These are phyloP conservation scores for Drosophila kepulauana DNA, from an alignment of 1,140 invertebrate species.

Conservation along the genomic window DNA sequence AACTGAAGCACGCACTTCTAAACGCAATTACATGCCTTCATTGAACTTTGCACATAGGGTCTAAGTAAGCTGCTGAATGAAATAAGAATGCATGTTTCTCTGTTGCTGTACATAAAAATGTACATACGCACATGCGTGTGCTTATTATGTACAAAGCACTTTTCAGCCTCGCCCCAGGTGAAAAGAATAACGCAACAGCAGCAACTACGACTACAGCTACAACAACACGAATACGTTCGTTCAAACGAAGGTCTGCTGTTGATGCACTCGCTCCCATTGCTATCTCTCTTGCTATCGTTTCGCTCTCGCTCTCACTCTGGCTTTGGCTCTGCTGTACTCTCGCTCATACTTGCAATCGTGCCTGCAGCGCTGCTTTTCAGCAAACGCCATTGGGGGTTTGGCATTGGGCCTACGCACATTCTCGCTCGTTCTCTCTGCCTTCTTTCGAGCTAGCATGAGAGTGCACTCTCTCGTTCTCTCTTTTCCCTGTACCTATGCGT, in stretches of 20 bases:
- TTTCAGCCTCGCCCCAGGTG: constrained; percentile 46
- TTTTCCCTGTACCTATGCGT: constrained; percentile 45
- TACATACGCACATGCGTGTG: not conserved
- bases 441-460: not conserved
- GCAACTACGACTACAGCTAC: constrained; percentile 15
- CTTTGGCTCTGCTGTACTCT: constrained; percentile 10
- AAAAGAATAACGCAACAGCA: constrained; percentile 33
- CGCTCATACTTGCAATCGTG: constrained; percentile 53
- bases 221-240: not conserved
- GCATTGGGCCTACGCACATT: constrained; percentile 63
- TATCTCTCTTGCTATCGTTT: not conserved
- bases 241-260: constrained; percentile 12
- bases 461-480: constrained; percentile 6
- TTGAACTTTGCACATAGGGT: constrained; percentile 49
- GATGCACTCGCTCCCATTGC: constrained; percentile 36
- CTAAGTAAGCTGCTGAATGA: constrained; percentile 13
- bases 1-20: constrained; percentile 76
- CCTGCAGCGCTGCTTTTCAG: constrained; percentile 62
- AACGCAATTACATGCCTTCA: constrained; percentile 69
- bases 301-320: not conserved
- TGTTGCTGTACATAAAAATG: not conserved
- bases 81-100: constrained; percentile 18
- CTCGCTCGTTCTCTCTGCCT: constrained; percentile 24
- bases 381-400: constrained; percentile 78
- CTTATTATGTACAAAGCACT: constrained; percentile 15